Evolutionary conservation across 2,113 vertebrate species (phyloP).

Genomic region (Jaculus jaculus): DNA sequence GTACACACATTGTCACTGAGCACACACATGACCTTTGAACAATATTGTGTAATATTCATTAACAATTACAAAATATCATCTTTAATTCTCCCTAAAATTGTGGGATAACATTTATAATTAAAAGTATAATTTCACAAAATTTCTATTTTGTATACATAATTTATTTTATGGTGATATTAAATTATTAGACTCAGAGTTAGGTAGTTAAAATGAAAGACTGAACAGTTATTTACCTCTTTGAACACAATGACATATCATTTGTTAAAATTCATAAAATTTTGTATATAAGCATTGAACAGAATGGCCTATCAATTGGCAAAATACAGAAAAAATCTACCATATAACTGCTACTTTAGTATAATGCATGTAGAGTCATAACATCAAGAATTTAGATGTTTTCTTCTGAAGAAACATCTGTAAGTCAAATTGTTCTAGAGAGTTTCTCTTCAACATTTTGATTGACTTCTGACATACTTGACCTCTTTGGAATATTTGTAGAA

Average conservation of each 20-base stretch:
- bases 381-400: constrained; percentile 33
- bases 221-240: neutral
- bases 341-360: constrained; percentile 29
- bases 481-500: neutral
- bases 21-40: neutral
- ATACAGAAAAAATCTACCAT: too few species aligned
- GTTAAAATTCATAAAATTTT: neutral
- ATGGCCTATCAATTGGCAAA: too few species aligned
- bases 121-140: neutral
- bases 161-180: neutral
- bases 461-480: neutral
- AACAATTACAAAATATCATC: neutral
- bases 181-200: neutral
- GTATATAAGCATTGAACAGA: neutral
- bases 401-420: neutral
- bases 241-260: neutral
- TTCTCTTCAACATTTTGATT: neutral
- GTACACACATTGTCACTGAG: neutral
- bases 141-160: neutral
- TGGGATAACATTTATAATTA: neutral
- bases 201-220: neutral
- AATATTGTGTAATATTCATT: neutral
- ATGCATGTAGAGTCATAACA: neutral
- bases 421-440: neutral
- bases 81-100: neutral